Evolutionary conservation across 2,113 vertebrate genomes (phyloP).

Genomic region (Pedetes capensis): DNA sequence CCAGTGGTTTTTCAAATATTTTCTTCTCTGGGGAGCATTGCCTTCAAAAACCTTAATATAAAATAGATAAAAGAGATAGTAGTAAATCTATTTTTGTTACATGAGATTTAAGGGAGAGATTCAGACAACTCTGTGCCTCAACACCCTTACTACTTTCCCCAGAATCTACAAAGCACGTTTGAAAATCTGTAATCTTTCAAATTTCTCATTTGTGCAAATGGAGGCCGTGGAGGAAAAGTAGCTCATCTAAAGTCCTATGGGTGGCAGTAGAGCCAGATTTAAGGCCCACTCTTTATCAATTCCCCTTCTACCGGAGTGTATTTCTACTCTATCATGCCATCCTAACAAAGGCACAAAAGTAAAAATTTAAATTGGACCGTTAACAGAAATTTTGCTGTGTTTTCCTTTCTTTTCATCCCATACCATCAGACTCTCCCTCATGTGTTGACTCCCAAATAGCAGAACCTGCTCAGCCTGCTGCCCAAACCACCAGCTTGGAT

Average conservation of each 20-base stretch:
- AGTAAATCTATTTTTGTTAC: not conserved
- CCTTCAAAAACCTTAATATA: not conserved
- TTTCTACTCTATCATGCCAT: not conserved
- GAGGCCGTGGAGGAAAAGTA: not conserved
- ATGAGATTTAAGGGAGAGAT: not conserved
- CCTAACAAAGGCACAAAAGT: not conserved
- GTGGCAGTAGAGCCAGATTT: not conserved
- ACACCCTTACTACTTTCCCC: not conserved
- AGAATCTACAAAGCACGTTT: not conserved
- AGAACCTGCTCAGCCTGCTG: not conserved
- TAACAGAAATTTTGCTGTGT: not conserved
- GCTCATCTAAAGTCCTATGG: not conserved
- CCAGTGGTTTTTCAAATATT: not conserved
- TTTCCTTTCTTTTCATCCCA: not conserved
- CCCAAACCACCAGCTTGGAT: not conserved
- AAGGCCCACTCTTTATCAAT: not conserved
- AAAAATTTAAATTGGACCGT: not conserved
- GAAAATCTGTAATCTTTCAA: not conserved
- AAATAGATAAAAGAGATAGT: not conserved
- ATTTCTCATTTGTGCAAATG: not conserved
- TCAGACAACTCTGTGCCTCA: not conserved
- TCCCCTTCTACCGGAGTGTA: not conserved
- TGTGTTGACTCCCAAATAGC: not conserved
- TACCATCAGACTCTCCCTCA: not conserved
- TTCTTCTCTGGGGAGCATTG: not conserved